A percentile compares a stretch with the other conserved stretches of the same genome.
Conservation (phyloP, 1,140 invertebrate genomes). For the Zaprionus nigranus region DNA sequence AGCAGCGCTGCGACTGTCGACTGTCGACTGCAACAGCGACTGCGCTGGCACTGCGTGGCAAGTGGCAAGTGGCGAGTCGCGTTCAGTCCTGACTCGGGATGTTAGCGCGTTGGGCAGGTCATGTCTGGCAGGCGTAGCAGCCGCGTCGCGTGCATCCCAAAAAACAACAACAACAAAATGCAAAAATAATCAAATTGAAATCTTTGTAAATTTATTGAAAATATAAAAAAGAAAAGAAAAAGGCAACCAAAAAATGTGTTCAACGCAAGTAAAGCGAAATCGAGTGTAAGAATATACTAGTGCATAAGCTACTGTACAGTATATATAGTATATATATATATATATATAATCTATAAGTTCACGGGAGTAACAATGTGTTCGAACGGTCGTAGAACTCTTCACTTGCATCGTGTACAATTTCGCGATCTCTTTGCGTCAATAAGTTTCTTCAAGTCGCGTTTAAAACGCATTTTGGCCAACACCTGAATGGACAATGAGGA, state of each 20-base stretch:
- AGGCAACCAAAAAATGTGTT: constrained; percentile 48
- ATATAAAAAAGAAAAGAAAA: constrained; percentile 14
- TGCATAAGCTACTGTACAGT: background rate
- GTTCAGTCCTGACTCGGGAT: constrained; percentile 84
- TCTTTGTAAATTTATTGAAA: constrained; percentile 26
- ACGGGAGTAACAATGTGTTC: constrained; percentile 71
- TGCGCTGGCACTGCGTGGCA: constrained; percentile 27
- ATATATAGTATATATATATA: constrained; percentile 30
- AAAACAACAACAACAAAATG: constrained; percentile 24
- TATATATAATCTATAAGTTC: constrained; percentile 20
- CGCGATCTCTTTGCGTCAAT: constrained; percentile 82
- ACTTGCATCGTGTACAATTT: constrained; percentile 79
- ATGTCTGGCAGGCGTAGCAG: constrained; percentile 77
- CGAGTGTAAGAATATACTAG: constrained; percentile 36
- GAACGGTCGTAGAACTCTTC: constrained; percentile 65
- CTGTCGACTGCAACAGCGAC: constrained; percentile 26
- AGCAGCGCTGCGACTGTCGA: background rate
- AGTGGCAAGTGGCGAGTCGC: constrained; percentile 45
- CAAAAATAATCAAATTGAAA: constrained; percentile 19
- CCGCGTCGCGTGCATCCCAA: constrained; percentile 65
- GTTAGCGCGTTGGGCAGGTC: constrained; percentile 84
- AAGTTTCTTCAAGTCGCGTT: constrained; percentile 83
- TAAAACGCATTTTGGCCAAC: constrained; percentile 73
- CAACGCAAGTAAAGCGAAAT: constrained; percentile 19
- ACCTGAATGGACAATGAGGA: constrained; percentile 51